Percentiles rank a stretch among this genome's conserved stretches.
phyloP scores from a whole-genome alignment of 2,888 invertebrate genomes.

The Gisinianus flammeolus region DNA sequence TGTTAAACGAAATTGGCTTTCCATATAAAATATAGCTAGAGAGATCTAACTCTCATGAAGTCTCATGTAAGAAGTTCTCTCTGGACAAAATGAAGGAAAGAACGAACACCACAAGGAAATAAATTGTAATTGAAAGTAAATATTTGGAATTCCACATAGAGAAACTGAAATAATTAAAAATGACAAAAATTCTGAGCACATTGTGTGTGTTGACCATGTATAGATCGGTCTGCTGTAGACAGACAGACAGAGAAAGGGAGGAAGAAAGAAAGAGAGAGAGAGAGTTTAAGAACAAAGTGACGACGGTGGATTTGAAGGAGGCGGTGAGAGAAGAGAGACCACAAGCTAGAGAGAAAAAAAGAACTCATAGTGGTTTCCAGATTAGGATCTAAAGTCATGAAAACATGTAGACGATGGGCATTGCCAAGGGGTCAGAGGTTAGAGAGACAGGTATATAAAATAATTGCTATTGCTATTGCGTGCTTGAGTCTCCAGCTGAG shows the following conservation, averaged over 20 bases:
- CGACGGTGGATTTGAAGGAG: not conserved
- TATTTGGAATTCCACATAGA: not conserved
- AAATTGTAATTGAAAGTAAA: not conserved
- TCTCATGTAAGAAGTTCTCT: too few relatives aligned
- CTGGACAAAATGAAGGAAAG: too few relatives aligned
- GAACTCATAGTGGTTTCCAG: constrained; percentile 27
- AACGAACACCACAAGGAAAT: too few relatives aligned
- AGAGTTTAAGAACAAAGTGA: not conserved
- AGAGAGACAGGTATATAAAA: constrained; percentile 14
- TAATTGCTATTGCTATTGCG: constrained; percentile 15
- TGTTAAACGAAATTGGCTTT: too few relatives aligned
- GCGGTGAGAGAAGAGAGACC: constrained; percentile 12
- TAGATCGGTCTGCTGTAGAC: not conserved
- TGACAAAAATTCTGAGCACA: not conserved
- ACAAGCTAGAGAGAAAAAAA: not conserved
- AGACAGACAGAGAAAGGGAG: not conserved
- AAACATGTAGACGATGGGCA: constrained; percentile 25
- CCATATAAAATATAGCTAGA: too few relatives aligned
- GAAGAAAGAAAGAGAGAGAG: not conserved
- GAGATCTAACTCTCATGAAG: too few relatives aligned
- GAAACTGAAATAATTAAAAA: not conserved
- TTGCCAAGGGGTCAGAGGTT: constrained; percentile 11
- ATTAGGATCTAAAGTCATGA: constrained; percentile 37
- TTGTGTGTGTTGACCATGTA: too few relatives aligned
- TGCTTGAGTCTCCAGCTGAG: constrained; percentile 24